Evolutionary conservation across 2,888 invertebrate species (phyloP).

Genomic region (Anthoptus insignis): DNA sequence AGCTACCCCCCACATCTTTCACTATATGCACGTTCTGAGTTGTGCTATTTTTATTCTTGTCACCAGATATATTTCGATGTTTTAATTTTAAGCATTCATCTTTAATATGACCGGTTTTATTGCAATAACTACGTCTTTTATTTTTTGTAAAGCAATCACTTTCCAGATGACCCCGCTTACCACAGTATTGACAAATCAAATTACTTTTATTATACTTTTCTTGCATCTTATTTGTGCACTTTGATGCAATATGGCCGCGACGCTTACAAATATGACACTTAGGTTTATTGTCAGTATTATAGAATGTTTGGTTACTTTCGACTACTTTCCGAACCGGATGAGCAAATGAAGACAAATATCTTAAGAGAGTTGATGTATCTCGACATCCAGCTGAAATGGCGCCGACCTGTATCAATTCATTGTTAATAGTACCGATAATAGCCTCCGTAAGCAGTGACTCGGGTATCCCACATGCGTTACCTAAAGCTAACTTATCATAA

Average conservation of each 20-base stretch:
- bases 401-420: slow-evolving; percentile 14
- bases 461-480: slow-evolving; percentile 15
- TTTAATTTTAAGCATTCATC: slow-evolving; percentile 2
- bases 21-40: background rate
- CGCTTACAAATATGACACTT: slow-evolving; percentile 11
- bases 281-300: background rate
- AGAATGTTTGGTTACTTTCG: background rate
- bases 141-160: background rate
- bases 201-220: slow-evolving; percentile 1
- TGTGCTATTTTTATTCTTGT: background rate
- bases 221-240: background rate
- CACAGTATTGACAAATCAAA: slow-evolving; percentile 8
- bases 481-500: slow-evolving; percentile 16
- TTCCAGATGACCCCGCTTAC: slow-evolving; percentile 6
- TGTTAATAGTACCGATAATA: slow-evolving; percentile 16
- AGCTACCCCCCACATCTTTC: background rate
- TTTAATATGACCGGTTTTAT: slow-evolving; percentile 3
- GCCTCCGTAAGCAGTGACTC: slow-evolving; percentile 15
- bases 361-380: background rate
- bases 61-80: background rate
- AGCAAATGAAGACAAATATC: slow-evolving; percentile 9
- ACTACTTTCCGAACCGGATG: background rate
- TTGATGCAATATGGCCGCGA: slow-evolving; percentile 10
- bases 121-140: background rate
- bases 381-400: slow-evolving; percentile 17